phyloP scores from a whole-genome alignment of 64 coral and sea anemone genomes.

The Porites australiensis region DNA sequence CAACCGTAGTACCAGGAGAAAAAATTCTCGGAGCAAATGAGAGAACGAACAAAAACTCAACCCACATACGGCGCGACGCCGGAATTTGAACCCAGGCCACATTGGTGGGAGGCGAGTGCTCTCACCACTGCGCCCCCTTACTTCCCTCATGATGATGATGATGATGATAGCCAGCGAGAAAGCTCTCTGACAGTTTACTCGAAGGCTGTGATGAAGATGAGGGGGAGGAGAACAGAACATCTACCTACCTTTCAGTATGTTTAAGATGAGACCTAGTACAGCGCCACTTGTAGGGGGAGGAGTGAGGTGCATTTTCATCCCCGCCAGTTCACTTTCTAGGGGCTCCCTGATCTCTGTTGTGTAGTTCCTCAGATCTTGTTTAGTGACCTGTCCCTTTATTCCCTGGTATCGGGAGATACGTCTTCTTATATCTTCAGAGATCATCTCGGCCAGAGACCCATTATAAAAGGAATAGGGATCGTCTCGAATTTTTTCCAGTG shows the following conservation, averaged over 20 bases:
- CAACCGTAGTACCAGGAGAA: no score
- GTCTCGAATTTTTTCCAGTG: slow-evolving; percentile 67
- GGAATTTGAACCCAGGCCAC: no score
- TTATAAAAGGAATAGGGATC: slow-evolving; percentile 84
- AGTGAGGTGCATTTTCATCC: slow-evolving; percentile 54
- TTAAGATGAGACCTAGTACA: slow-evolving; percentile 74
- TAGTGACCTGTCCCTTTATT: slow-evolving; percentile 4
- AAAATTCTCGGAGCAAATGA: no score
- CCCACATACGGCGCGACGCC: no score
- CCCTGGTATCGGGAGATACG: neutral
- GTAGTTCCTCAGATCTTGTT: slow-evolving; percentile 26
- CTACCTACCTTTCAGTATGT: slow-evolving; percentile 83
- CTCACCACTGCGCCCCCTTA: no score
- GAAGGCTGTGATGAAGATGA: neutral
- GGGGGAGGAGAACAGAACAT: no score
- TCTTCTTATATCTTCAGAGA: slow-evolving; percentile 6
- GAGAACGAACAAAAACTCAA: no score
- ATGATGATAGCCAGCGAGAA: no score
- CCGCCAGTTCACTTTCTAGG: neutral
- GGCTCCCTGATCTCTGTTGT: neutral
- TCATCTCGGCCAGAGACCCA: slow-evolving; percentile 54
- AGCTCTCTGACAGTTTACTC: neutral
- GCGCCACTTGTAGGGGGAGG: slow-evolving; percentile 88
- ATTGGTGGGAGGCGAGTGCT: no score
- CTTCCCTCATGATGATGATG: no score